Percentiles rank a stretch among this genome's conserved stretches.
Evolutionary conservation across 2,888 invertebrate genomes (phyloP).

Genomic region (Deroplatys truncata): DNA sequence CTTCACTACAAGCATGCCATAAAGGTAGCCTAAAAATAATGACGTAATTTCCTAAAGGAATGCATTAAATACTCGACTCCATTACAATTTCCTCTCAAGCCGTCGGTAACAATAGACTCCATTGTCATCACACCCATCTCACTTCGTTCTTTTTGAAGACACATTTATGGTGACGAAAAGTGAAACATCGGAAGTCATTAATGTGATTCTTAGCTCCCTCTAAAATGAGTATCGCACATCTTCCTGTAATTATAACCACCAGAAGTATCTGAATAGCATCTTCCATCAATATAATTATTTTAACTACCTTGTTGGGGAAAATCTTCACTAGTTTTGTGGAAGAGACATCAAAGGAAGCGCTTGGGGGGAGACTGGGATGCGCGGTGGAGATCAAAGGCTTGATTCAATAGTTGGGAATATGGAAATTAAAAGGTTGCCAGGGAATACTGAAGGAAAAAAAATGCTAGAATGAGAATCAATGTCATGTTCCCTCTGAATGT

Average conservation of each 20-base stretch:
- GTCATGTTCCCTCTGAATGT: not conserved
- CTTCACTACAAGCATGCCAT: too few relatives aligned
- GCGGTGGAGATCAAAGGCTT: not conserved
- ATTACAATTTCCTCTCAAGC: too few relatives aligned
- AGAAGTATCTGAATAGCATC: not conserved
- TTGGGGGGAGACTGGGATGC: too few relatives aligned
- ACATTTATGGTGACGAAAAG: not conserved
- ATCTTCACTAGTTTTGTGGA: not conserved
- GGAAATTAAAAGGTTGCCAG: not conserved
- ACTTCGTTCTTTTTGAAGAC: too few relatives aligned
- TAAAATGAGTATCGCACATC: too few relatives aligned
- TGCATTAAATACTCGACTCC: too few relatives aligned
- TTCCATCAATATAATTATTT: not conserved
- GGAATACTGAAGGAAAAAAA: not conserved
- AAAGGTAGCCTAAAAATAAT: too few relatives aligned
- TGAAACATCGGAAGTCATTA: not conserved
- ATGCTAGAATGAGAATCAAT: not conserved
- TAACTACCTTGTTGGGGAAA: not conserved
- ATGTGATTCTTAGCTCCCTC: not conserved
- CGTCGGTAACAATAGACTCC: too few relatives aligned
- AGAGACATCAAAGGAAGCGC: not conserved
- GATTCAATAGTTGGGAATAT: not conserved
- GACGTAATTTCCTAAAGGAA: too few relatives aligned
- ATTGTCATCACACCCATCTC: too few relatives aligned
- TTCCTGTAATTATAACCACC: not conserved